Evolutionary conservation across 2,888 invertebrate genomes (phyloP).

Genomic region (Balanococcus diminutus): DNA sequence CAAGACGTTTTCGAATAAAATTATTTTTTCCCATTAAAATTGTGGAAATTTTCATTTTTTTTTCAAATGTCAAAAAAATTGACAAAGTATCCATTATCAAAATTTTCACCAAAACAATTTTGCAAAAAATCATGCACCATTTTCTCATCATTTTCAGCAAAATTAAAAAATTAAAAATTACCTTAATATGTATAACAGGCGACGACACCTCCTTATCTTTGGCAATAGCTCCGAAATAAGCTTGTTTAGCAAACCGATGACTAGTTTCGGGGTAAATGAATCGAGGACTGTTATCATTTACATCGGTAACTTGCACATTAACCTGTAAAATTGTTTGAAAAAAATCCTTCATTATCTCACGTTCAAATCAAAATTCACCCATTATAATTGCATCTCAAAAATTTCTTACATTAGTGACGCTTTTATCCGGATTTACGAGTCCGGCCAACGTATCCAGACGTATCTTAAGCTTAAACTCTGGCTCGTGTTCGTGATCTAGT

Average conservation of each 20-base stretch:
- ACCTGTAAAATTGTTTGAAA: conserved; percentile 63
- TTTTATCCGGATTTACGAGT: conserved; percentile 76
- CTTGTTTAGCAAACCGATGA: conserved; percentile 64
- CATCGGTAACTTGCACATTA: conserved; percentile 81
- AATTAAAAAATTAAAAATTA: conserved; percentile 59
- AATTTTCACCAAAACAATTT: too few relatives aligned
- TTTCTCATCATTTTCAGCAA: not conserved
- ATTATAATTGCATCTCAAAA: not conserved
- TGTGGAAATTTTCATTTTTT: too few relatives aligned
- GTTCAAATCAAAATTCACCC: not conserved
- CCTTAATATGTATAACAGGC: conserved; percentile 78
- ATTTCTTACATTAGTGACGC: conserved; percentile 67
- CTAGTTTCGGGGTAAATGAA: conserved; percentile 77
- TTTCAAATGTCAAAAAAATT: too few relatives aligned
- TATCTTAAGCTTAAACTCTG: conserved; percentile 76
- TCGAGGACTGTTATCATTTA: conserved; percentile 86
- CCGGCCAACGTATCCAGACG: conserved; percentile 81
- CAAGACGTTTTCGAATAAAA: too few relatives aligned
- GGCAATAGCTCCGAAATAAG: conserved; percentile 79
- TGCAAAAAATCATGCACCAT: too few relatives aligned
- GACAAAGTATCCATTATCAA: too few relatives aligned
- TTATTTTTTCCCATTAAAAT: too few relatives aligned
- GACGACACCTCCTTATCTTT: conserved; percentile 73
- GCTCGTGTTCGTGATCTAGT: conserved; percentile 79
- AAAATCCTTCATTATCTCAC: not conserved